Evolutionary conservation across 2,113 vertebrate genomes (phyloP).

Genomic region (Sinocyclocheilus rhinocerous): DNA sequence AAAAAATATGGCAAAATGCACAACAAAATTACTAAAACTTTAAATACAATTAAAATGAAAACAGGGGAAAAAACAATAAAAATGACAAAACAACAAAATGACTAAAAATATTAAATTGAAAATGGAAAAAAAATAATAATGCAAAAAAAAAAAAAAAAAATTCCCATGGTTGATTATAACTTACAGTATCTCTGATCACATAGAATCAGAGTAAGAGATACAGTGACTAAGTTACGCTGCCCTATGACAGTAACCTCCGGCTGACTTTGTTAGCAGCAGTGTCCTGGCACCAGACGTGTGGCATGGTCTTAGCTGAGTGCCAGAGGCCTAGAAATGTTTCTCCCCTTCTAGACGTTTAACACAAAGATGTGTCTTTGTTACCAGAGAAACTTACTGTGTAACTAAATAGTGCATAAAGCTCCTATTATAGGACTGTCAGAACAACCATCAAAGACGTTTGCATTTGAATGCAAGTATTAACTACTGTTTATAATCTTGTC

Average conservation of each 20-base stretch:
- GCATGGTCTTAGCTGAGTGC: conserved; percentile 13
- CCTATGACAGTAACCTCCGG: background rate
- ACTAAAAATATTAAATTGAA: background rate
- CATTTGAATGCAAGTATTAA: background rate
- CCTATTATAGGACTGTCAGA: background rate
- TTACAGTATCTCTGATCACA: conserved; percentile 24
- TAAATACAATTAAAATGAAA: too few species aligned
- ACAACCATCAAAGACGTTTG: background rate
- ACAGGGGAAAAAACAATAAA: too few species aligned
- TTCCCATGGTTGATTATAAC: background rate
- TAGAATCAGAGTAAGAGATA: background rate
- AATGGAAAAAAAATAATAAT: background rate
- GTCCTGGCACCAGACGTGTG: conserved; percentile 6
- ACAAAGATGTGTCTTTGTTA: background rate
- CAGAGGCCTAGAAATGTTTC: background rate
- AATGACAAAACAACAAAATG: background rate
- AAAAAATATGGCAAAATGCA: too few species aligned
- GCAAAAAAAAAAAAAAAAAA: too few species aligned
- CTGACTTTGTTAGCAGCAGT: background rate
- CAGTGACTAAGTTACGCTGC: background rate
- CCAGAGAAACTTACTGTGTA: background rate
- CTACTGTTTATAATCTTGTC: background rate
- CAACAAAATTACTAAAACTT: too few species aligned
- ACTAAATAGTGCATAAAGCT: background rate
- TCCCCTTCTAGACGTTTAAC: background rate